Evolutionary conservation across 92 coral and sea anemone species (phyloP).

Genomic region (Blastomussa wellsi): DNA sequence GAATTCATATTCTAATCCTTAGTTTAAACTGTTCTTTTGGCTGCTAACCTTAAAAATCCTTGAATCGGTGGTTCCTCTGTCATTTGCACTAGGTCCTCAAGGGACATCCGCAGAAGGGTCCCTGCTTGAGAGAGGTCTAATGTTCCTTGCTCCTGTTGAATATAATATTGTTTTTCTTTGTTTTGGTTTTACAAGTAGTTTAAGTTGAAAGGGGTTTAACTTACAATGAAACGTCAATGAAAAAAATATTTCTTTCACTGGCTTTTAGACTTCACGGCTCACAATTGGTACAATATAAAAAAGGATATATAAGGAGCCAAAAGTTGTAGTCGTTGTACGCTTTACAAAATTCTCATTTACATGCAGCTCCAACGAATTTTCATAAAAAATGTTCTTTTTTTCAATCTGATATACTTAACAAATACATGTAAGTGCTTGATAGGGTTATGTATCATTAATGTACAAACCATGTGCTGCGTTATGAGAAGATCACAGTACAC

Average conservation of each 20-base stretch:
- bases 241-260: neutral
- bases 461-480: conserved; percentile 61
- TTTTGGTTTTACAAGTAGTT: neutral
- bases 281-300: no score
- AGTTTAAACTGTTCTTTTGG: neutral
- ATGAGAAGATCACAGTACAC: conserved; percentile 73
- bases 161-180: neutral
- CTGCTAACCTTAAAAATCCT: conserved; percentile 71
- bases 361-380: neutral
- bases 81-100: conserved; percentile 73
- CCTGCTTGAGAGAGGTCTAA: conserved; percentile 63
- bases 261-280: neutral
- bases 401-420: neutral
- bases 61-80: conserved; percentile 78
- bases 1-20: neutral
- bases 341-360: no score
- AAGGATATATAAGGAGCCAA: neutral
- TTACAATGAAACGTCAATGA: neutral
- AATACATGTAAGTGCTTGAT: neutral
- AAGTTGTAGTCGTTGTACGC: neutral
- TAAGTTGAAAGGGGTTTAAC: no score
- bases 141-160: conserved; percentile 54
- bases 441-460: neutral
- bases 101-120: conserved; percentile 65
- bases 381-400: neutral